Evolutionary conservation across 2,797 vertebrate genomes (phyloP), one percentile per base, ranked within the genome.

Genomic region (Adrianichthys oophorus): DNA sequence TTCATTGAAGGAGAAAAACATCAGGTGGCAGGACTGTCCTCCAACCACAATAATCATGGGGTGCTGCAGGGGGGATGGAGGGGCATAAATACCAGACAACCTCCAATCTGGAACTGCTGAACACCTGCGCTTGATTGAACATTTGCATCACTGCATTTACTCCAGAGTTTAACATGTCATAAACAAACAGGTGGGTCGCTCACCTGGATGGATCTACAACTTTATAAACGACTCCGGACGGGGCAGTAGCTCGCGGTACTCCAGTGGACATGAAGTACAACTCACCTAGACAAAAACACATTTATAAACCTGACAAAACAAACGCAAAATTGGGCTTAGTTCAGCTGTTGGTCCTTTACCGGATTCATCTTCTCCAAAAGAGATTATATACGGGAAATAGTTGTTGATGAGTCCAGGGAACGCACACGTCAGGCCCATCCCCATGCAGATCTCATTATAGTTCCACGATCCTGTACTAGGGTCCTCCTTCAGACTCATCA

Each of bases 391-490:
- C 1, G 92, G 95, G 44, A 96, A 90, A 76, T 98, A 97, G 88
- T 95, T 95, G 89, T 98, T 98, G 84, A 98, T 96, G 62, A 98
- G 92, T 12, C 94, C 94, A 2, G 97, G 95, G 70, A 98, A 99
- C 26, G 91, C 78, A 8, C 97, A 99, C 0, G 95, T 97, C 73
- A 88, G 89, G n/a, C 94, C 95, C 0, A 59, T 74, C 12, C 97
- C 97, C 97, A 99, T 99, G 73, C 96, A 98, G 76, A 99, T 90
- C 82, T 98, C 95, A 23, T 59, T 93, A 83, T 98, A 96, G 3
- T 63, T 88, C 97, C 97, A 99, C 4, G 76, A 85, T 3, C 90
- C 70, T 0, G 92, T 92, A 32, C 57, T 72, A 1, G 0, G 78
- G 69, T 95, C 89, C 87, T 99, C 95, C 58, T 87, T 91, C 56